Percentiles rank a stretch among this genome's conserved stretches.
Conservation (phyloP, 2,888 invertebrate species). For the Sthenelais limicola region DNA sequence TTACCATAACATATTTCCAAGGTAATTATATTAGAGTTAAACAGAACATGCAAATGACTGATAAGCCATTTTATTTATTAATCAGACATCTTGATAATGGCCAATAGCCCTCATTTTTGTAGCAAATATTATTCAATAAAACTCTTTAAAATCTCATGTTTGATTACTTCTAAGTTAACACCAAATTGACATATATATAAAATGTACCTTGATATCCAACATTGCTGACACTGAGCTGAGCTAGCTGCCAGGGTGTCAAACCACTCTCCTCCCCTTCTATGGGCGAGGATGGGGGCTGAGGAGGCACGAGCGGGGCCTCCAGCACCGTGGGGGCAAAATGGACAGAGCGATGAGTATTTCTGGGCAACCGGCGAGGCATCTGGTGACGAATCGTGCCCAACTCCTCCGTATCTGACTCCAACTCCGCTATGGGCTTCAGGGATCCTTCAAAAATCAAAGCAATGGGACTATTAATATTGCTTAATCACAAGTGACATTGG, state of each 20-base stretch:
- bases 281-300: slow-evolving; percentile 16
- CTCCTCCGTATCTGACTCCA: not conserved
- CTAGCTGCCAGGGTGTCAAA: not conserved
- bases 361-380: slow-evolving; percentile 12
- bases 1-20: no score
- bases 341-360: not conserved
- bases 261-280: not conserved
- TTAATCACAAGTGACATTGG: no score
- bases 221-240: not conserved
- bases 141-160: no score
- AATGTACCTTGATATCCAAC: slow-evolving; percentile 7
- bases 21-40: no score
- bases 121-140: not conserved
- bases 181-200: not conserved
- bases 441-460: not conserved
- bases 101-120: not conserved
- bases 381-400: slow-evolving; percentile 14
- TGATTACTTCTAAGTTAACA: no score
- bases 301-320: not conserved
- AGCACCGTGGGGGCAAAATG: slow-evolving; percentile 9
- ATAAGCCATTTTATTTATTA: no score
- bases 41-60: no score
- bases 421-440: slow-evolving; percentile 17
- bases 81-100: no score
- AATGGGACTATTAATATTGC: no score